A percentile compares a stretch with the other conserved stretches of the same genome.
phyloP scores from a whole-genome alignment of 2,888 invertebrate genomes.

The Seira sanloemensis region DNA sequence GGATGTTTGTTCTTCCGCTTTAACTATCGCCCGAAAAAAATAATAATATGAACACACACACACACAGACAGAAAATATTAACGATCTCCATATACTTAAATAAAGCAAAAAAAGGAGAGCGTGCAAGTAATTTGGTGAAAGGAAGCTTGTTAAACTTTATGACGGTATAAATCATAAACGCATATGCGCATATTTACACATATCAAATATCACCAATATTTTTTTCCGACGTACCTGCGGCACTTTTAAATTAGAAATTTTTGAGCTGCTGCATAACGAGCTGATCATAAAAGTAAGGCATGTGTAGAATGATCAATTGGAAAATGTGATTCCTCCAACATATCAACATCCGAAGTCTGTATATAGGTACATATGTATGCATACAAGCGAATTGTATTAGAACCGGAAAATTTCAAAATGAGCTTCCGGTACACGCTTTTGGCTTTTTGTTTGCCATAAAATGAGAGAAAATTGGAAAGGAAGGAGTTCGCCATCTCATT shows the following conservation, averaged over 20 bases:
- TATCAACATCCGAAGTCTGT: not conserved
- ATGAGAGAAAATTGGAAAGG: not conserved
- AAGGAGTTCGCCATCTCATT: not conserved
- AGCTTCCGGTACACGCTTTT: not conserved
- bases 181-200: too few relatives aligned
- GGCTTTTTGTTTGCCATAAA: not conserved
- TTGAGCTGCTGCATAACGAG: not conserved
- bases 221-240: constrained; percentile 34
- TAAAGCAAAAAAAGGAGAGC: too few relatives aligned
- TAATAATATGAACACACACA: too few relatives aligned
- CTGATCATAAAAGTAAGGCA: too few relatives aligned
- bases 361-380: not conserved
- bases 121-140: too few relatives aligned
- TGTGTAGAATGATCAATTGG: not conserved
- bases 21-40: too few relatives aligned
- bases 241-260: constrained; percentile 43
- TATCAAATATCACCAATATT: constrained; percentile 10
- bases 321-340: not conserved
- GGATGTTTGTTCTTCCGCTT: constrained; percentile 39
- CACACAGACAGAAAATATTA: too few relatives aligned
- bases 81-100: too few relatives aligned
- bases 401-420: not conserved
- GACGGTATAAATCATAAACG: too few relatives aligned
- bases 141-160: too few relatives aligned
- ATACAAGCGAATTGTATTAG: too few relatives aligned